Evolutionary conservation across 2,888 invertebrate genomes (phyloP).

Genomic region (Watsonalla binaria): DNA sequence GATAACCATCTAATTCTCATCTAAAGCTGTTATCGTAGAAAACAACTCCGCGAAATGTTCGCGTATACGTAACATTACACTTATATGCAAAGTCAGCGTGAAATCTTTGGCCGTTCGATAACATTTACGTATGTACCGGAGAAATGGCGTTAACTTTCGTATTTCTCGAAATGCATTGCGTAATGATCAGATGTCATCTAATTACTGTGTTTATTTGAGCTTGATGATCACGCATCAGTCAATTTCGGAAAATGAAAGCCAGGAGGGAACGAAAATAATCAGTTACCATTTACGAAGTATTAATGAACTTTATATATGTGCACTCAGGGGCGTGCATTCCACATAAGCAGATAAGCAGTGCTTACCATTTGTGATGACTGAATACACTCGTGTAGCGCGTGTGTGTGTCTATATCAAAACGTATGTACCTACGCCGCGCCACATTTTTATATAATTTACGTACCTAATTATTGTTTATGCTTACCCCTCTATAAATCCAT

Average conservation of each 20-base stretch:
- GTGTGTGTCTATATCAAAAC: too few species aligned
- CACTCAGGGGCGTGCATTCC: too few species aligned
- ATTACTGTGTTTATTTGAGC: constrained; percentile 31
- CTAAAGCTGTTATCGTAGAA: background rate
- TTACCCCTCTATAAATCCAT: too few species aligned
- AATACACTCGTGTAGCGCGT: too few species aligned
- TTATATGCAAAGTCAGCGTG: constrained; percentile 53
- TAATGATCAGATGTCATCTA: constrained; percentile 40
- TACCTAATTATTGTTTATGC: too few species aligned
- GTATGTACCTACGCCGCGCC: too few species aligned
- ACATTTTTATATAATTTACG: too few species aligned
- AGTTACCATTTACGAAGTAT: too few species aligned
- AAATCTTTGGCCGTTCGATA: constrained; percentile 34
- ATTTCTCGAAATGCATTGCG: constrained; percentile 42
- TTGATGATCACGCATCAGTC: background rate
- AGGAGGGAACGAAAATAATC: too few species aligned
- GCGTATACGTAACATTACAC: constrained; percentile 19
- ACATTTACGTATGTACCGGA: constrained; percentile 32
- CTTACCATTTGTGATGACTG: too few species aligned
- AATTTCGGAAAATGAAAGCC: background rate
- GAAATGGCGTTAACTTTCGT: constrained; percentile 58
- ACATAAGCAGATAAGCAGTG: too few species aligned
- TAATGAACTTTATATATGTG: too few species aligned
- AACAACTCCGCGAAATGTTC: constrained; percentile 3
- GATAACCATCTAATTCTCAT: background rate